Evolutionary conservation across 2,113 vertebrate species (phyloP).

Genomic region (Rhinichthys klamathensis): DNA sequence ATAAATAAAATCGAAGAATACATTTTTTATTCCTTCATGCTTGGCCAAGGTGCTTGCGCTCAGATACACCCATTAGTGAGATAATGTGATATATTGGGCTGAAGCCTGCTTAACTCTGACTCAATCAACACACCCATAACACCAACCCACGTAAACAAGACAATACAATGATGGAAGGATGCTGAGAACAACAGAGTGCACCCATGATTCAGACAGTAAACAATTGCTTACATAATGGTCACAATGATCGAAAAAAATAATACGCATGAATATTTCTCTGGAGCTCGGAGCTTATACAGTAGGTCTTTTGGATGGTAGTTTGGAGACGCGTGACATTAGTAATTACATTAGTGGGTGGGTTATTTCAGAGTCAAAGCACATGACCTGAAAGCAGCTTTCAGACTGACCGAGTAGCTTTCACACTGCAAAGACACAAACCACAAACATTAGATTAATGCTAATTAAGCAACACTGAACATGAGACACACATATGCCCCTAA

Average conservation of each 20-base stretch:
- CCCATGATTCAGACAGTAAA: constrained; percentile 28
- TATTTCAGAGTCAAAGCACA: constrained; percentile 84
- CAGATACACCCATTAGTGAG: constrained; percentile 34
- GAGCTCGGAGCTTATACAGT: background rate
- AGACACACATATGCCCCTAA: background rate
- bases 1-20: constrained; percentile 61
- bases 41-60: constrained; percentile 28
- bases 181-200: constrained; percentile 18
- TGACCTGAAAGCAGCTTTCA: constrained; percentile 80
- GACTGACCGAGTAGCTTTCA: constrained; percentile 73
- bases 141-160: constrained; percentile 37
- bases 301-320: background rate
- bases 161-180: constrained; percentile 1
- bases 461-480: background rate
- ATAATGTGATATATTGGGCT: constrained; percentile 12
- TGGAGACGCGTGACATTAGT: background rate
- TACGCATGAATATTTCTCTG: background rate
- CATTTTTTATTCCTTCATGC: constrained; percentile 33
- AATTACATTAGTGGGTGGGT: constrained; percentile 77
- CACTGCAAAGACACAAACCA: background rate
- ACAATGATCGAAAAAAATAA: background rate
- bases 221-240: constrained; percentile 28
- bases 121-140: constrained; percentile 47
- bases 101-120: constrained; percentile 42
- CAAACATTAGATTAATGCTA: background rate